Percentiles rank a stretch among this genome's conserved stretches.
Evolutionary conservation across 2,888 invertebrate genomes (phyloP).

Genomic region (Callyntrura guangdongensis): DNA sequence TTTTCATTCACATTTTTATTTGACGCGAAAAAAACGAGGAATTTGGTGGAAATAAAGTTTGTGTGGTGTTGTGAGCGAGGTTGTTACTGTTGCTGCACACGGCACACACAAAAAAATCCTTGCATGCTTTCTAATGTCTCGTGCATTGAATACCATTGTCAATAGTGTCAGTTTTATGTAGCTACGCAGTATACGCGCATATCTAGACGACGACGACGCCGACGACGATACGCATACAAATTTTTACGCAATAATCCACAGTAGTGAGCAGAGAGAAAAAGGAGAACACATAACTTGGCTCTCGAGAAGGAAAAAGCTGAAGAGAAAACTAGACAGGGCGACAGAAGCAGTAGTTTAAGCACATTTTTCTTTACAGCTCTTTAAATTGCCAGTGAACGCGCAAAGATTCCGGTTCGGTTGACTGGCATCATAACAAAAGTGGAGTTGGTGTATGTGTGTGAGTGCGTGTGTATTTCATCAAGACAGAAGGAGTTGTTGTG

Average conservation of each 20-base stretch:
- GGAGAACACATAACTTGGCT: not conserved
- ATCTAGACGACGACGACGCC: no score
- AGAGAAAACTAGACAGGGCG: not conserved
- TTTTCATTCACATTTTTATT: constrained; percentile 33
- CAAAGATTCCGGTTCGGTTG: not conserved
- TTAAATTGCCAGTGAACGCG: not conserved
- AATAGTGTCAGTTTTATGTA: constrained; percentile 14
- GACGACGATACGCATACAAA: constrained; percentile 3
- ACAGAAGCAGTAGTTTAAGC: not conserved
- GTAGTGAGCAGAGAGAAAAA: not conserved
- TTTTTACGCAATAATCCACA: not conserved
- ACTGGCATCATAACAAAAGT: not conserved
- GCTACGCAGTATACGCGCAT: not conserved
- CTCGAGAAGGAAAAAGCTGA: no score
- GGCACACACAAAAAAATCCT: constrained; percentile 13
- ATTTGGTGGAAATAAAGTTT: not conserved
- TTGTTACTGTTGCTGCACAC: not conserved
- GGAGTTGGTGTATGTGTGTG: not conserved
- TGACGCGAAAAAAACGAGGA: constrained; percentile 1
- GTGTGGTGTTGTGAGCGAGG: not conserved
- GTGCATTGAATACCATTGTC: constrained; percentile 27
- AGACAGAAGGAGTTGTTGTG: not conserved
- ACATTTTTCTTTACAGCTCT: not conserved
- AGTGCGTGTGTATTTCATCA: not conserved
- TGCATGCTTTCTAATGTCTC: not conserved